Evolutionary conservation across 2,888 invertebrate species (phyloP), one percentile per base, ranked within the genome.

Genomic region (Furcula furcula): DNA sequence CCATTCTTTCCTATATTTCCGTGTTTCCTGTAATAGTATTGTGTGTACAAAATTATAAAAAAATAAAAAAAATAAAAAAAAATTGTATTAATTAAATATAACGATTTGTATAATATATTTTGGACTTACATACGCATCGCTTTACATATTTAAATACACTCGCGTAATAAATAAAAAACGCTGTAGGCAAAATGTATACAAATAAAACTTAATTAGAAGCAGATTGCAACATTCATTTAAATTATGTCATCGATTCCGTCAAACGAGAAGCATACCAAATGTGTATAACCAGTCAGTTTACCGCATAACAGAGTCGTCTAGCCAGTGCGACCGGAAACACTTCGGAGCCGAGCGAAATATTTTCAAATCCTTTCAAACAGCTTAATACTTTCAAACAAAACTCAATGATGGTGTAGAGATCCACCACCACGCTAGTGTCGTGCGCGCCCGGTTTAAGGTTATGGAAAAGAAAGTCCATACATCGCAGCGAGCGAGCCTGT

Each of bases 381-480:
- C 41, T 54, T 37, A 33, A n/a, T 38, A 48, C 47, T 55, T 58
- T 58, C 45, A 47, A 47, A 51, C 33, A 45, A 58, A 56, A 53
- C 55, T 51, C 40, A 46, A 58, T 42, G 46, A 36, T 32, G 26
- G 45, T 22, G 42, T 45, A 34, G 36, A 58, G 37, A 41, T 26
- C 29, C 48, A 48, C 59, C 55, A 55, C 51, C 29, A 11, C 46
- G 52, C 49, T 13, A 41, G 36, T 49, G 45, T 27, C 32, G 37
- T 57, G 36, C 38, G 46, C 37, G 43, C 55, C 43, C 59, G 57
- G 51, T 53, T 51, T 65, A 70, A 74, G 66, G 70, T 76, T 67
- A 71, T 68, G 76, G 79, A 85, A 85, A 85, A 84, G 86, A 86
- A 85, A 85, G 86, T 84, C 62, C 67, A 65, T 62, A 62, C 48